phyloP scores from a whole-genome alignment of 2,888 invertebrate species.

The Halictus ligatus region DNA sequence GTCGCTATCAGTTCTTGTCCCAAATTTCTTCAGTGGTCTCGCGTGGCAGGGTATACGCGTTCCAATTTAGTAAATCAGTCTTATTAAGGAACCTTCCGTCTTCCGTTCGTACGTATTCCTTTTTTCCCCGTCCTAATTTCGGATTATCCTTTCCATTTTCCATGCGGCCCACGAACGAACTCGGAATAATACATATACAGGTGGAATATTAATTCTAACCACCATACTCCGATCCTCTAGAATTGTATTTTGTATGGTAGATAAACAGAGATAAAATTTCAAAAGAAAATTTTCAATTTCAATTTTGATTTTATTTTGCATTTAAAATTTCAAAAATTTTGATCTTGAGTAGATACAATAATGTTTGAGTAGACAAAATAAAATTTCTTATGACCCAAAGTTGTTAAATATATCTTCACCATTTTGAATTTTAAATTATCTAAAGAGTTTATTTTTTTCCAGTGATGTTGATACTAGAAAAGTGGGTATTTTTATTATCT shows the following conservation, averaged over 20 bases:
- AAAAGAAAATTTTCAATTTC: no score
- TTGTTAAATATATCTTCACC: neutral
- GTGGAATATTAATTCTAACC: neutral
- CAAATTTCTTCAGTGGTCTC: constrained; percentile 2
- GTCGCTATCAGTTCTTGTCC: neutral
- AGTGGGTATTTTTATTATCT: neutral
- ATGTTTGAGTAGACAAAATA: neutral
- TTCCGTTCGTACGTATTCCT: neutral
- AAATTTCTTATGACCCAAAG: neutral
- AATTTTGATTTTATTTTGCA: no score
- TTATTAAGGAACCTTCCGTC: neutral
- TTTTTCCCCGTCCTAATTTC: neutral
- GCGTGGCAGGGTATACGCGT: neutral
- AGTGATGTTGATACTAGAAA: neutral
- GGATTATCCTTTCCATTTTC: neutral
- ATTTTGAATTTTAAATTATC: neutral
- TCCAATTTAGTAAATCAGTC: constrained; percentile 20
- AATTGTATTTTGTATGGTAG: no score
- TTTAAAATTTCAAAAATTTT: no score
- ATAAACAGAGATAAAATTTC: no score
- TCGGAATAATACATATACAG: neutral
- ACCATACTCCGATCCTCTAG: neutral
- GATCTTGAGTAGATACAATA: no score
- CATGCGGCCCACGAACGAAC: neutral
- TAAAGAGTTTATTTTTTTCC: neutral